These are phyloP conservation scores for Morpho achilles DNA, from an alignment of 2,888 invertebrate species.

Conservation along the genomic window DNA sequence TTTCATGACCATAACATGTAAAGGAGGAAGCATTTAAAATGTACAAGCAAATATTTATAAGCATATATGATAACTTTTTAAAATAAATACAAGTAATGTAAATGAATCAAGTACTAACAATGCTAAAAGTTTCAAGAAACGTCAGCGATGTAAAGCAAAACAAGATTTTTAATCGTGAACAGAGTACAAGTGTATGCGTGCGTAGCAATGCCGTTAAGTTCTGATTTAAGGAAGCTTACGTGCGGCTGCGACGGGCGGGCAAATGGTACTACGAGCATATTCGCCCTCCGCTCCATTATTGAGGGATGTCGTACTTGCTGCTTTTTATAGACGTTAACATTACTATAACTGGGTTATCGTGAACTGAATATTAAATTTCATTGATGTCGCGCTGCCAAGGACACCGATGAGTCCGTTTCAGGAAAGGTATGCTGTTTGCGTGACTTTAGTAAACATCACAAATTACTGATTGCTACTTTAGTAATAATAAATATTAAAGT, in stretches of 20 bases:
- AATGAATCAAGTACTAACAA: too few relatives aligned
- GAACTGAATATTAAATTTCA: slow-evolving; percentile 71
- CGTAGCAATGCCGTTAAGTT: slow-evolving; percentile 51
- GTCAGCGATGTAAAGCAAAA: background rate
- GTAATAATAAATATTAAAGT: too few relatives aligned
- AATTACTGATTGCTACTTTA: too few relatives aligned
- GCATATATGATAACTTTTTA: too few relatives aligned
- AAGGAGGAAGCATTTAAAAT: too few relatives aligned
- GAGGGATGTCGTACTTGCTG: slow-evolving; percentile 57
- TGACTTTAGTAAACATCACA: background rate
- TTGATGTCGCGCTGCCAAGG: slow-evolving; percentile 68
- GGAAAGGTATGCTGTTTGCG: slow-evolving; percentile 32
- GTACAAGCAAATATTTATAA: too few relatives aligned
- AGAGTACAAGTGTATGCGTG: slow-evolving; percentile 42
- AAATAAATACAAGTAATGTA: too few relatives aligned
- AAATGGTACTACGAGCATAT: slow-evolving; percentile 56
- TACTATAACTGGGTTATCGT: slow-evolving; percentile 74
- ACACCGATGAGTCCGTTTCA: slow-evolving; percentile 53
- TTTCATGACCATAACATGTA: too few relatives aligned
- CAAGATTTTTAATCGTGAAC: slow-evolving; percentile 7
- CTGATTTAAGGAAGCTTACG: slow-evolving; percentile 56
- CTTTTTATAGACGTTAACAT: slow-evolving; percentile 60
- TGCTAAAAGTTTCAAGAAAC: background rate
- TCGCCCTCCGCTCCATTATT: slow-evolving; percentile 31
- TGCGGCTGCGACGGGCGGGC: slow-evolving; percentile 66